Base-by-base conservation (phyloP, 2,113 vertebrate genomes). In the Turdus rufiventris region DNA sequence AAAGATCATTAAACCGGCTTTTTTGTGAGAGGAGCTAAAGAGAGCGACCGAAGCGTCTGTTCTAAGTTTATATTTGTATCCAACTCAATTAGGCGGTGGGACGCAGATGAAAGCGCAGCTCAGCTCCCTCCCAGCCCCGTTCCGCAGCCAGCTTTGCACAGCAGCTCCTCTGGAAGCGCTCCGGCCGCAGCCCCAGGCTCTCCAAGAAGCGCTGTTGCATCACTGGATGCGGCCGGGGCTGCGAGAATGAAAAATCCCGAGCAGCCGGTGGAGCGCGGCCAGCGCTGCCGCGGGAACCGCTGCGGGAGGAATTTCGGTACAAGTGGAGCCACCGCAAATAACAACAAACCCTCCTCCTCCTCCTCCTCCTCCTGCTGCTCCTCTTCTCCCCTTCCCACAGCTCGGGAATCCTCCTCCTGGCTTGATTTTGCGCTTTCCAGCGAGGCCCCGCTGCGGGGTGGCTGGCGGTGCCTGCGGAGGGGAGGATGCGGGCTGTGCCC, bases 61-160 rank as follows among this genome's bases (percentile, higher is more conserved):
- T 97, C 73, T 85, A 93, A 96, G 96, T 96, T 96, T 96, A 94
- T 97, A 96, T 95, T 96, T 95, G 89, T 88, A 96, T 95, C 95
- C 97, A 94, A 95, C 91, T 96, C 95, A 96, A 97, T 97, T 97
- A 97, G 94, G 95, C 94, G 92, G 47, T 89, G 75, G 97, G 93
- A 96, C 83, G 81, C 42, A 89, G 92, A 96, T 94, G 89, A 96
- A 96, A 96, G 96, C 3, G 10, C 74, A 61, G 74, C 20, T 0
- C 66, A 11, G 88, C 67, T 92, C 81, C 94, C 94, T 89, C 47
- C 51, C 38, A 62, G 93, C 70, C 79, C 11, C 2, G 82, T 92
- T 48, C 88, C 90, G 47, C 29, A 62, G 67, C 25, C 43, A 54
- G 23, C 85, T 96, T 80, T 77, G 53, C 34, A 24, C 38, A 84